Base-by-base conservation (phyloP, 2,113 vertebrate genomes). In the Pagrus major region DNA sequence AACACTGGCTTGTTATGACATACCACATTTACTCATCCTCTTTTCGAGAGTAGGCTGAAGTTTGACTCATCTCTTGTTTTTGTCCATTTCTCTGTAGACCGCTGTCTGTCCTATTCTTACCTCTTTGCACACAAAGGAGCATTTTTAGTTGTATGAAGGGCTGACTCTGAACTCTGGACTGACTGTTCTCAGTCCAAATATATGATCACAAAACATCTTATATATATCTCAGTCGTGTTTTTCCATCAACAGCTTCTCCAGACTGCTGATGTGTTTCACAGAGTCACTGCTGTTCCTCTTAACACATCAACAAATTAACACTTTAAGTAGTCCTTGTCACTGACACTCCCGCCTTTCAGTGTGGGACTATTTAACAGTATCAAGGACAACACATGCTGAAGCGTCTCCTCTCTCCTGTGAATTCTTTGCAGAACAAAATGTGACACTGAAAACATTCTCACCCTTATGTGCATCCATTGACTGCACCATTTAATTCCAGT, bases 271-370 rank as follows among this genome's bases (percentile, higher is more conserved):
- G 73, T 51, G 27, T 74, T 68, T 68, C 55, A 25, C 23, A 65
- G 60, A 79, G 61, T 51, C 71, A 59, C 75, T 55, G 60, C 31
- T 77, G 76, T 23, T 88, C 60, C 41, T 80, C 54, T 39, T 78
- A 55, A 76, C 51, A 83, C 55, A 69, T 63, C 20, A 42, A 64
- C 35, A 77, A 47, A 76, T 80, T 54, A 70, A 69, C 78, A 81
- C 33, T 49, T 83, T 63, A 72, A 78, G n/a, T 39, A 66, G 47
- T 67, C 37, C 76, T 35, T 74, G 42, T 74, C 49, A 63, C 29
- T 27, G 42, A 74, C n/a, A 46, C 66, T 56, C 16, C 56, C 70
- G 66, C 42, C 52, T 65, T 23, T 64, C 15, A 59, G 27, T 59
- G 27, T 46, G 44, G 69, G 52, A 52, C 35, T 73, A 64, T 73